phyloP scores from a whole-genome alignment of 2,797 vertebrate species.

The Chrysocyon brachyurus region DNA sequence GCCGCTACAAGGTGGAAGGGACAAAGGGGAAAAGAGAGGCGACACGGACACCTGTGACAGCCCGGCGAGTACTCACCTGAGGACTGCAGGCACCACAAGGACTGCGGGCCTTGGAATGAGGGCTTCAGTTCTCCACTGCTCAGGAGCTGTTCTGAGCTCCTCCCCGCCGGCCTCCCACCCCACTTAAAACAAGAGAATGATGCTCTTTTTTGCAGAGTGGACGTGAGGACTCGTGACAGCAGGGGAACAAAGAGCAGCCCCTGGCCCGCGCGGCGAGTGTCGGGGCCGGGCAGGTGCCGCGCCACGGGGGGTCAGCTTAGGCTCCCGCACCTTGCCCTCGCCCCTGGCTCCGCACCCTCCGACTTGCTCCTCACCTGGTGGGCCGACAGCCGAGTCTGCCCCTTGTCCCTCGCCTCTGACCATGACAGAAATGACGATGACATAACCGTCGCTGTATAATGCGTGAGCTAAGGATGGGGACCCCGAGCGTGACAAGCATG shows the following conservation, averaged over 20 bases:
- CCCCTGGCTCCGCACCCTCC: not conserved
- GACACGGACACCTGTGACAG: not conserved
- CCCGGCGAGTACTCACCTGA: not conserved
- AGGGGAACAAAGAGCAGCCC: not conserved
- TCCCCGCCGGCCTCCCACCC: not conserved
- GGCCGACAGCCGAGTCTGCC: not conserved
- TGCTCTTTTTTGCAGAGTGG: not conserved
- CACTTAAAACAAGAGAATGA: not conserved
- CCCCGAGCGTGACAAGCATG: too few relatives aligned
- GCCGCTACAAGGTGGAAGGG: not conserved
- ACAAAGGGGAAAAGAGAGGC: slow-evolving; percentile 17
- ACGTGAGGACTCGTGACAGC: not conserved
- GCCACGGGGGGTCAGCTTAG: too few relatives aligned
- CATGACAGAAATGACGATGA: not conserved
- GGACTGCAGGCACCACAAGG: not conserved
- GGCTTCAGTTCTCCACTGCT: not conserved
- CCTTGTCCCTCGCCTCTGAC: not conserved
- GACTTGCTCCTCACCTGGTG: not conserved
- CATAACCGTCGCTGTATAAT: not conserved
- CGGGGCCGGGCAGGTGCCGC: too few relatives aligned
- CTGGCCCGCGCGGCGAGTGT: not conserved
- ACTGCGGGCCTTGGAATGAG: not conserved
- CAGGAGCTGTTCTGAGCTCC: not conserved
- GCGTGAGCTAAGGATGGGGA: not conserved
- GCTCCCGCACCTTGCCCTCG: too few relatives aligned